Base-by-base conservation (phyloP, 2,797 vertebrate species). In the Enteromius viviparus region DNA sequence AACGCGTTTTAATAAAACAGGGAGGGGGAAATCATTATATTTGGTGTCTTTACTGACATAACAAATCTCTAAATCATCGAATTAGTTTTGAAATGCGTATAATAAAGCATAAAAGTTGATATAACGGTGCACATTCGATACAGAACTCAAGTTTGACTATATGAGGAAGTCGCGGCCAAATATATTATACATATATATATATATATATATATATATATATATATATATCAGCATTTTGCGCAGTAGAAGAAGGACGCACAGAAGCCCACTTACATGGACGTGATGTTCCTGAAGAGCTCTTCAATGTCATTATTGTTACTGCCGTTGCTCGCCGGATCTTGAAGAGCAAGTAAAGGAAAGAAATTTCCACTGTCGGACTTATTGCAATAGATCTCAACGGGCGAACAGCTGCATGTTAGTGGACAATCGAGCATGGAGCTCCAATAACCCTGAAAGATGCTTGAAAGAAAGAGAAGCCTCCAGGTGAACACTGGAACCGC, bases 211-310 rank as follows among this genome's bases (percentile, higher is more conserved):
- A 32, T 32, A 34, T 34, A 3, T 65, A 64, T 51, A 1, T 60
- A 51, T 81, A 40, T 49, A 65, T 23, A 74, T 34, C 8, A 17
- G 26, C 5, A 60, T 84, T 84, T 75, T 75, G 69, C 76, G 58
- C 66, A 72, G 81, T 69, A 40, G 26, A 17, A 76, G 37, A 82
- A 85, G 47, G 45, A 62, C 49, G 60, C 40, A 45, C 85, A 85
- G 83, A 85, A 82, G 40, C 17, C 87, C 91, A 97, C 97, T 98
- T 95, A 99, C 98, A 98, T 98, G 77, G 97, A 94, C 90, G 95
- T 95, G 95, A 99, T 99, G 91, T 98, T 98, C 94, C 96, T 96
- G 91, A 97, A 98, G 93, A 98, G 94, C 92, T 99, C 97, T 87
- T 96, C 97, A 93, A 98, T 97, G 92, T 97, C 98, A 91, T 95